phyloP scores from a whole-genome alignment of 2,113 vertebrate species.

The Montifringilla adamsi region DNA sequence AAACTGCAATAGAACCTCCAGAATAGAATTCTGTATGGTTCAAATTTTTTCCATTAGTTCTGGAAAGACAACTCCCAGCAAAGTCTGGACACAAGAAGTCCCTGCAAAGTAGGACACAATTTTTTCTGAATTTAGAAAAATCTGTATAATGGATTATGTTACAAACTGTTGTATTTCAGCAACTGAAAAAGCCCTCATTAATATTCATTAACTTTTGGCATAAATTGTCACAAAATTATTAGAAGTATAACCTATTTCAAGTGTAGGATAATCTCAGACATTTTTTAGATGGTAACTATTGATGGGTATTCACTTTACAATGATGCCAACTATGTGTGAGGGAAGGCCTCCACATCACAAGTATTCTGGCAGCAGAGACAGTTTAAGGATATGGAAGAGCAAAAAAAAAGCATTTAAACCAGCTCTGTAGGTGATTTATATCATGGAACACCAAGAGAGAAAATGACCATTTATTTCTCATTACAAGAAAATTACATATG shows the following conservation, averaged over 20 bases:
- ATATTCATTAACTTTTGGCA: not conserved
- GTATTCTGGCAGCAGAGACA: not conserved
- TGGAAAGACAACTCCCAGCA: not conserved
- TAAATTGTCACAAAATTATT: not conserved
- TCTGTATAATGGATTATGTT: not conserved
- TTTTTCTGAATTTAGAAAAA: not conserved
- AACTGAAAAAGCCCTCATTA: fast-evolving
- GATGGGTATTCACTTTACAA: not conserved
- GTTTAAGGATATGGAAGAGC: not conserved
- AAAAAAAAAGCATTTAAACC: not conserved
- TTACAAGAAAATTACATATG: not conserved
- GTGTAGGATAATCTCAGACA: not conserved
- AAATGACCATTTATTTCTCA: not conserved
- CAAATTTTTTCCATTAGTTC: not conserved
- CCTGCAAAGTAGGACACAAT: not conserved
- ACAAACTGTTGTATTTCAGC: not conserved
- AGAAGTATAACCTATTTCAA: not conserved
- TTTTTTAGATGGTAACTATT: not conserved
- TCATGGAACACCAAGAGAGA: not conserved
- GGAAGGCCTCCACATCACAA: not conserved
- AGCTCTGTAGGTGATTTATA: not conserved
- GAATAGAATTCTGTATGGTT: not conserved
- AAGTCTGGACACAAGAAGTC: not conserved
- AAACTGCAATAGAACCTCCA: not conserved
- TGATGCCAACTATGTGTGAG: not conserved